These are phyloP conservation scores for Hyposoter dolosus DNA, from an alignment of 2,888 invertebrate genomes.

Conservation along the genomic window DNA sequence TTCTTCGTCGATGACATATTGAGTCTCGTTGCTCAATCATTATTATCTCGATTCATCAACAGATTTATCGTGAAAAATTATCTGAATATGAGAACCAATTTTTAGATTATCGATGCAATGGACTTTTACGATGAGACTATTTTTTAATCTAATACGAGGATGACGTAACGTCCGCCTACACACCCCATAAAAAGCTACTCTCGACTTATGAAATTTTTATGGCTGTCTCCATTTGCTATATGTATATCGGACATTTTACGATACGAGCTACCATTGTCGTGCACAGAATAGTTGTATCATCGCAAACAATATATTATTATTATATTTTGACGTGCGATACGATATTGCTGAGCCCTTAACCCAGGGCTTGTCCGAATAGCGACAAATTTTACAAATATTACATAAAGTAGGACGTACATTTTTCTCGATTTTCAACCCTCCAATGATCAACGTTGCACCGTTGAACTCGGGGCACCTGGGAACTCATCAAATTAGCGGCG, in stretches of 20 bases:
- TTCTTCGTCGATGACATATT: neutral
- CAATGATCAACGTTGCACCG: neutral
- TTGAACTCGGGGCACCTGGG: neutral
- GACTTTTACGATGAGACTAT: constrained; percentile 23
- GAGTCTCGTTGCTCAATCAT: neutral
- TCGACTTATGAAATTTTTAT: constrained; percentile 48
- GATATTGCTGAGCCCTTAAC: constrained; percentile 16
- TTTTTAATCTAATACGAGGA: constrained; percentile 4
- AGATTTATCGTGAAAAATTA: neutral
- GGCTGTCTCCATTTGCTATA: neutral
- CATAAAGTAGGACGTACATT: neutral
- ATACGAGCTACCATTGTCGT: neutral
- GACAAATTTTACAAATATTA: neutral
- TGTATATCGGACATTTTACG: constrained; percentile 4
- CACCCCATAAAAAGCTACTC: constrained; percentile 35
- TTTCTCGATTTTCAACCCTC: neutral
- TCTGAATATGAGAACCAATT: neutral
- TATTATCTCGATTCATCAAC: neutral
- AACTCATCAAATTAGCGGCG: neutral
- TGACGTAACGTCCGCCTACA: neutral
- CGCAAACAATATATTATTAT: constrained; percentile 2
- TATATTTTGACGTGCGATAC: constrained; percentile 16
- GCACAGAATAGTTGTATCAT: neutral
- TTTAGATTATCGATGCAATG: neutral
- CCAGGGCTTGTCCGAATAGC: neutral